Conservation (phyloP, 2,797 vertebrate genomes). For the Melanotaenia boesemani region DNA sequence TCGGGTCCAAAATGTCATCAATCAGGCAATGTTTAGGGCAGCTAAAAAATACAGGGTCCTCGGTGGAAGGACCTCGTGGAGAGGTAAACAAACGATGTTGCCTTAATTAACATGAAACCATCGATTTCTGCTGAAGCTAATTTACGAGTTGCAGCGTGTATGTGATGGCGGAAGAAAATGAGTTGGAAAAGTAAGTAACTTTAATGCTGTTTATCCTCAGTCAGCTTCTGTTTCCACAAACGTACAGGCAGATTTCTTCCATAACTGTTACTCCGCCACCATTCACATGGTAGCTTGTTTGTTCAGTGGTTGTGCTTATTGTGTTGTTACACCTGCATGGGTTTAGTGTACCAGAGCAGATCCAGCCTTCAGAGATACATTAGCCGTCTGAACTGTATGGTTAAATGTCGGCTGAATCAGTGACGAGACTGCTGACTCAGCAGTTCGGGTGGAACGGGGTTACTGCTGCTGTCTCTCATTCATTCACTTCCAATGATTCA, state of each 20-base stretch:
- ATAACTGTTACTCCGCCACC: neutral
- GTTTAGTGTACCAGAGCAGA: conserved; percentile 22
- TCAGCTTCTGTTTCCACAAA: neutral
- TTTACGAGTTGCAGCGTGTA: neutral
- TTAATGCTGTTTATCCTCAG: neutral
- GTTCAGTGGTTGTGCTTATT: conserved; percentile 10
- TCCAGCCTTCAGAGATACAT: neutral
- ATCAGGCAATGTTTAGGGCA: conserved; percentile 52
- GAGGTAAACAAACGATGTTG: conserved; percentile 62
- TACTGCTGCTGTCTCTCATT: conserved; percentile 23
- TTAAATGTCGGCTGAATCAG: conserved; percentile 53
- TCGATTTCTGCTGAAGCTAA: conserved; percentile 19
- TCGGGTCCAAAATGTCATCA: neutral
- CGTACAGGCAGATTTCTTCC: neutral
- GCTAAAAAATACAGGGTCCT: conserved; percentile 61
- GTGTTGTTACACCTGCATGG: conserved; percentile 1
- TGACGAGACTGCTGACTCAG: conserved; percentile 53
- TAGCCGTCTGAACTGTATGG: conserved; percentile 9
- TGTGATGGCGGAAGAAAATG: conserved; percentile 76
- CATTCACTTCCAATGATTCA: conserved; percentile 26
- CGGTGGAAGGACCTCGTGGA: conserved; percentile 59
- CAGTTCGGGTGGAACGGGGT: conserved; percentile 64
- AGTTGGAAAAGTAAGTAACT: conserved; percentile 80
- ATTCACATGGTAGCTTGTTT: conserved; percentile 1
- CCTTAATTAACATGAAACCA: conserved; percentile 8